phyloP scores from a whole-genome alignment of 2,797 vertebrate species.

The Meda fulgida region DNA sequence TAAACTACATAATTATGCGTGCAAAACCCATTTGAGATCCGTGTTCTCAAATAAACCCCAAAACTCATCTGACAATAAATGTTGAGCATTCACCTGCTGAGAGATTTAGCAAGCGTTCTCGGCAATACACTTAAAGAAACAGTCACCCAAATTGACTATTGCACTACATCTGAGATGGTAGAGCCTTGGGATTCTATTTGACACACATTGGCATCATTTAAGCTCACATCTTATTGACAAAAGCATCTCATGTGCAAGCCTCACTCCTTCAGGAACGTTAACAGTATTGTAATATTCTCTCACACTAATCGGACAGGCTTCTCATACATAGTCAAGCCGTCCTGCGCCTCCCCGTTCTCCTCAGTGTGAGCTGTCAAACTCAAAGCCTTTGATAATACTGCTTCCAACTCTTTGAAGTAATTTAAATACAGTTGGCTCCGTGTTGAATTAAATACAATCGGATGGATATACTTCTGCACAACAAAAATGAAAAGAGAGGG shows the following conservation, averaged over 20 bases:
- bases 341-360: conserved; percentile 67
- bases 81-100: not conserved
- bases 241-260: conserved; percentile 38
- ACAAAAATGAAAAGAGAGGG: conserved; percentile 65
- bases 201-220: not conserved
- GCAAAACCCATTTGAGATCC: not conserved
- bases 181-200: not conserved
- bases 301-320: conserved; percentile 58
- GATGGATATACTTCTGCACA: conserved; percentile 70
- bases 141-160: not conserved
- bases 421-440: conserved; percentile 69
- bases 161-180: not conserved
- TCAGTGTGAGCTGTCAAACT: conserved; percentile 77
- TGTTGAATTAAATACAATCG: conserved; percentile 76
- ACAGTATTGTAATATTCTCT: conserved; percentile 61
- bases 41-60: conserved; percentile 22
- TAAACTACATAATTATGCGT: not conserved
- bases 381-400: conserved; percentile 75
- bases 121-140: conserved; percentile 5
- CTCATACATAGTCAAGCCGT: conserved; percentile 75
- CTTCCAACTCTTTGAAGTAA: conserved; percentile 77
- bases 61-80: conserved; percentile 19
- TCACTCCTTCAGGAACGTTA: conserved; percentile 25
- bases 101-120: not conserved
- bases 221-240: conserved; percentile 46